A percentile compares a stretch with the other conserved stretches of the same genome.
Evolutionary conservation across 2,113 vertebrate genomes (phyloP).

Genomic region (Caretta caretta): DNA sequence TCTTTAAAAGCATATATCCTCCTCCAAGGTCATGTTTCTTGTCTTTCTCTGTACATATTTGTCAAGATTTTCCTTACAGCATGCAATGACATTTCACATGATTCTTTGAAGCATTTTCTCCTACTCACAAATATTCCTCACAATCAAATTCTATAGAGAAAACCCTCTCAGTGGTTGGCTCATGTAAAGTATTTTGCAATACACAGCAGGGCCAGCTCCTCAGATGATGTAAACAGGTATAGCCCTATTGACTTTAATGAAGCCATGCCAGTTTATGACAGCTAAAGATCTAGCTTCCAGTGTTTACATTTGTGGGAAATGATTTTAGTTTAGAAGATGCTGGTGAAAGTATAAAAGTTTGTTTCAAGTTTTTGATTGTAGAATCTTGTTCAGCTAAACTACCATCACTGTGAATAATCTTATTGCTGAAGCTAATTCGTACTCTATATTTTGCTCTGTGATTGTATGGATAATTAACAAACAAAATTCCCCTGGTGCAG

Average conservation of each 20-base stretch:
- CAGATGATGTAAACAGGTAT: background rate
- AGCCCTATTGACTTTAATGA: background rate
- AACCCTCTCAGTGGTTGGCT: background rate
- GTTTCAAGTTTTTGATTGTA: background rate
- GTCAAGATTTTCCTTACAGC: background rate
- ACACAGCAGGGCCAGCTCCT: background rate
- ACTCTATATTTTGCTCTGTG: accelerated
- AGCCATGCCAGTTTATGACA: background rate
- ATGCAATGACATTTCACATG: background rate
- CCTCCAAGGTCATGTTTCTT: background rate
- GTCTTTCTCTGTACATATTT: background rate
- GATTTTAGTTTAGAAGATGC: background rate
- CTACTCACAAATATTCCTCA: background rate
- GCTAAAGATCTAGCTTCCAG: background rate
- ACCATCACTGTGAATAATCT: accelerated
- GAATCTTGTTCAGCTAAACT: background rate
- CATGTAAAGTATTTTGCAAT: background rate
- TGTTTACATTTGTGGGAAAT: background rate
- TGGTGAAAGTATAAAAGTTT: background rate
- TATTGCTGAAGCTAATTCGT: background rate
- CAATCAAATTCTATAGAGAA: background rate
- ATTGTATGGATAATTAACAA: background rate
- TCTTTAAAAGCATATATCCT: background rate
- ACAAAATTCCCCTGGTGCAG: accelerated
- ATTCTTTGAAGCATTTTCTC: background rate